A percentile compares a stretch with the other conserved stretches of the same genome.
These are phyloP conservation scores for Leptinotarsa defecta DNA, from an alignment of 1,140 invertebrate genomes.

Conservation along the genomic window DNA sequence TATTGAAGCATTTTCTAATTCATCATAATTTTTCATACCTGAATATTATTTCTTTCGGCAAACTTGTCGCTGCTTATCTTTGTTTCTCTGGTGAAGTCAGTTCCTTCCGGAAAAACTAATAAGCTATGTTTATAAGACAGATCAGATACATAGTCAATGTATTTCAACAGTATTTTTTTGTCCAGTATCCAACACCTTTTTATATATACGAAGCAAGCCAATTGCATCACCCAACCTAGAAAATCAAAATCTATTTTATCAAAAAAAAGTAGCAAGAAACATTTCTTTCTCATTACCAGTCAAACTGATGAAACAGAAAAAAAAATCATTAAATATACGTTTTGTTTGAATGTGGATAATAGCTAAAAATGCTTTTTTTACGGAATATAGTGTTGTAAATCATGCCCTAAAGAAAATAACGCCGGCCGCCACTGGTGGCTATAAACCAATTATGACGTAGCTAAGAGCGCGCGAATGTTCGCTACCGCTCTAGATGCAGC, in stretches of 20 bases:
- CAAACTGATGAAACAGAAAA: no score
- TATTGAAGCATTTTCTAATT: neutral
- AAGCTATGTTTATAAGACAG: conserved; percentile 69
- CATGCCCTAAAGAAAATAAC: no score
- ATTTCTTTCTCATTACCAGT: no score
- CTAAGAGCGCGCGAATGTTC: no score
- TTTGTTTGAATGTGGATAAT: no score
- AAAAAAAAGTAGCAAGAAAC: conserved; percentile 1
- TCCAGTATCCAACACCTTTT: conserved; percentile 81
- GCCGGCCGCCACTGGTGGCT: no score
- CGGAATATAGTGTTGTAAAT: no score
- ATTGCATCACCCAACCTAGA: conserved; percentile 87
- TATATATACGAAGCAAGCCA: conserved; percentile 82
- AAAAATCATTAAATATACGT: no score
- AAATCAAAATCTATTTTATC: conserved; percentile 14
- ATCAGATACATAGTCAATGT: conserved; percentile 74
- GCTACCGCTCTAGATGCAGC: no score
- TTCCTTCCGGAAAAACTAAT: conserved; percentile 88
- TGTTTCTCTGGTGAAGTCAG: conserved; percentile 77
- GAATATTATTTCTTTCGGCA: conserved; percentile 71
- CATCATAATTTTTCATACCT: conserved; percentile 48
- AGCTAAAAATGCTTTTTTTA: no score
- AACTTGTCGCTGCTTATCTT: conserved; percentile 74
- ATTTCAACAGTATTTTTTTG: conserved; percentile 67
- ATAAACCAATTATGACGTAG: no score